Evolutionary conservation across 1,140 invertebrate species (phyloP).

Genomic region (Frieseomelitta varia): DNA sequence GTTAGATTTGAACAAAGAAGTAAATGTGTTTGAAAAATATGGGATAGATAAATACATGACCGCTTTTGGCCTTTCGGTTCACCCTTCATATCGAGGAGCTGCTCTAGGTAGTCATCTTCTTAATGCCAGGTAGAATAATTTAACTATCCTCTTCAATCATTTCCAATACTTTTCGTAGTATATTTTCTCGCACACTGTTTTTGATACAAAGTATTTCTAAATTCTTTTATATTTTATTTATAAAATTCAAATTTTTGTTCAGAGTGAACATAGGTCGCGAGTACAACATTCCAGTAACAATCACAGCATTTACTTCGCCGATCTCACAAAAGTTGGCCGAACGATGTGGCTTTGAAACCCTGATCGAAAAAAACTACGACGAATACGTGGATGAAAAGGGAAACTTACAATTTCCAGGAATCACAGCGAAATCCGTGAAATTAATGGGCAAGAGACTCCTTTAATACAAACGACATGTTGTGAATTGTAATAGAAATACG

Average conservation of each 20-base stretch:
- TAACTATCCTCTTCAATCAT: too few relatives aligned
- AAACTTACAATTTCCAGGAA: conserved; percentile 46
- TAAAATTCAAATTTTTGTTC: neutral
- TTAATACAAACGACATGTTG: neutral
- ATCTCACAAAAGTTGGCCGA: conserved; percentile 60
- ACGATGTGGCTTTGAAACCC: conserved; percentile 54
- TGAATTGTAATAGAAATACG: neutral
- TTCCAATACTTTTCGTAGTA: neutral
- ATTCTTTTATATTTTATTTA: neutral
- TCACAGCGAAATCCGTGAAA: conserved; percentile 44
- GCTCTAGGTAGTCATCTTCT: conserved; percentile 70
- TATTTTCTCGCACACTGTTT: too few relatives aligned
- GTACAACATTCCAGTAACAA: conserved; percentile 56
- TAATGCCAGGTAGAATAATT: conserved; percentile 61
- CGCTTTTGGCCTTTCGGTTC: conserved; percentile 72
- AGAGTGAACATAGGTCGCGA: conserved; percentile 55
- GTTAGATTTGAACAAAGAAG: conserved; percentile 17
- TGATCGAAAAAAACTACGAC: conserved; percentile 28
- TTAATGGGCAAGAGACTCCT: conserved; percentile 58
- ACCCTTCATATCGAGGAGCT: conserved; percentile 72
- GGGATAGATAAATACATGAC: conserved; percentile 69
- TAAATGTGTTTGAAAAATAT: conserved; percentile 65
- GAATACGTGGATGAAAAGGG: conserved; percentile 57
- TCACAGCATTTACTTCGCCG: conserved; percentile 61
- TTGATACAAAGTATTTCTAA: too few relatives aligned